phyloP scores from a whole-genome alignment of 2,888 invertebrate species.

The Gymnoscelis rufifasciata region DNA sequence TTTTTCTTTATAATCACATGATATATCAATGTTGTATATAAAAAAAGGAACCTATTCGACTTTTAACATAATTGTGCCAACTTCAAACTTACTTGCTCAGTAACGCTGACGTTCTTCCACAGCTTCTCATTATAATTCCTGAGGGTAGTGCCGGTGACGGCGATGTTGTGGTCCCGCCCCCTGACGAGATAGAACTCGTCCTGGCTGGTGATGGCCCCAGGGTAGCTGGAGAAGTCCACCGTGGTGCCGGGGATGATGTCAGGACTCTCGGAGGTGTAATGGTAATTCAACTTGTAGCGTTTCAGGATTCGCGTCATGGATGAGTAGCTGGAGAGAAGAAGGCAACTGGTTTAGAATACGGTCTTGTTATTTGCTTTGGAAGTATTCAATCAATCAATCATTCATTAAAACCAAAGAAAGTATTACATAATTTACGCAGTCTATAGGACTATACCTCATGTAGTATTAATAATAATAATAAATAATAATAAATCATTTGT shows the following conservation, averaged over 20 bases:
- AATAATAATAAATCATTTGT: too few species aligned
- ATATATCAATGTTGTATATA: too few species aligned
- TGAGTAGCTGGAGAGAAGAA: constrained; percentile 77
- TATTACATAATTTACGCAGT: too few species aligned
- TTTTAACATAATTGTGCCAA: too few species aligned
- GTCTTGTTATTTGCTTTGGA: too few species aligned
- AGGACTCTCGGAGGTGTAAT: constrained; percentile 73
- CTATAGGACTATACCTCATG: too few species aligned
- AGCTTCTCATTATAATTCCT: constrained; percentile 85
- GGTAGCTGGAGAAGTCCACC: constrained; percentile 90
- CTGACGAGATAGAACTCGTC: constrained; percentile 89
- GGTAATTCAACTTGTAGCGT: constrained; percentile 89
- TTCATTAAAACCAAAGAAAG: too few species aligned
- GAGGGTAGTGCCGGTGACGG: constrained; percentile 87
- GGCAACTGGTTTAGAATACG: constrained; percentile 8
- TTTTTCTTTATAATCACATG: too few species aligned
- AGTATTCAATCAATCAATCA: too few species aligned
- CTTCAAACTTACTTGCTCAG: constrained; percentile 77
- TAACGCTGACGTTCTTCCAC: constrained; percentile 83
- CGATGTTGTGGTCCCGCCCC: constrained; percentile 78
- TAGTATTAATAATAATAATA: too few species aligned
- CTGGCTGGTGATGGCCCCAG: constrained; percentile 88
- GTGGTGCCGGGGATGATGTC: constrained; percentile 81
- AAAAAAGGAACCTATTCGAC: too few species aligned
- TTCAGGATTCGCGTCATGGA: constrained; percentile 92